These are phyloP conservation scores for Ctenodactylus gundi DNA, from an alignment of 2,113 vertebrate genomes.

Conservation along the genomic window DNA sequence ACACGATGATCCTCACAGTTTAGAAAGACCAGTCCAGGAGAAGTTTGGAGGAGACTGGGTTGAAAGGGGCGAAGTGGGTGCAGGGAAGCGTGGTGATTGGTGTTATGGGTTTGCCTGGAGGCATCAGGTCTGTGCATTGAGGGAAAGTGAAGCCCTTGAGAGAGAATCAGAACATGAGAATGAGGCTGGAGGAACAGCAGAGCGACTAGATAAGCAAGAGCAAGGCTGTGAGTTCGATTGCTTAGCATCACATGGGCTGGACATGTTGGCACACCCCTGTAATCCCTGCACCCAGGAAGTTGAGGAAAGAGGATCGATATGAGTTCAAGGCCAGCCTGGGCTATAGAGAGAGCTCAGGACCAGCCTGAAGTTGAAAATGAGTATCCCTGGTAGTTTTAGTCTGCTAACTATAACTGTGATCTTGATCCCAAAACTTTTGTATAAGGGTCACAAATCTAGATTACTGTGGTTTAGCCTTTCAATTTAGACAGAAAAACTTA, in stretches of 20 bases:
- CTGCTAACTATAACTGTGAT: neutral
- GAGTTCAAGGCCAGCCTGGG: no score
- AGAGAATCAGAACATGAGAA: neutral
- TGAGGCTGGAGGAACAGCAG: no score
- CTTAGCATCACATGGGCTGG: no score
- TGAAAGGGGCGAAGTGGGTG: neutral
- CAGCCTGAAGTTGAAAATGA: neutral
- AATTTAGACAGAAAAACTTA: neutral
- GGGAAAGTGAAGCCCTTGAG: neutral
- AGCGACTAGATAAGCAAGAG: no score
- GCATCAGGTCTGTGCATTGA: neutral
- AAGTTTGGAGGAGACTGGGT: neutral
- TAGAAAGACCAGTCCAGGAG: neutral
- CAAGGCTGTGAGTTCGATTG: no score
- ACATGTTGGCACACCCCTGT: no score
- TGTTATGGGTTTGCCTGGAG: neutral
- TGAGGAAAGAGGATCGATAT: no score
- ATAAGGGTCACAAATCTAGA: neutral
- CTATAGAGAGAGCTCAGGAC: no score
- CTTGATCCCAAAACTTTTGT: neutral
- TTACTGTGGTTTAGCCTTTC: neutral
- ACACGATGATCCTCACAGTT: neutral
- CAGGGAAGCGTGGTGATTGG: neutral
- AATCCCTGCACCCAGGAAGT: no score
- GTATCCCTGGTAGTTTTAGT: neutral